Evolutionary conservation across 1,140 invertebrate species (phyloP).

Genomic region (Bombyx mori): ASM3026992v2 NC_085107.1:13076501-13077000

Average conservation of each 20-base stretch:
- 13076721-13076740: neutral
- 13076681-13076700: too few relatives aligned
- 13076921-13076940: too few relatives aligned
- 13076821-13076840: neutral
- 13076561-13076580: too few relatives aligned
- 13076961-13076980: neutral
- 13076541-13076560: too few relatives aligned
- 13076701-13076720: neutral
- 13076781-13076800: neutral
- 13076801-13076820: neutral
- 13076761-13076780: conserved; percentile 2
- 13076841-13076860: neutral
- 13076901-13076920: neutral
- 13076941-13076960: neutral
- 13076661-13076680: too few relatives aligned
- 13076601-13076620: neutral
- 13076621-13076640: too few relatives aligned
- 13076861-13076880: too few relatives aligned
- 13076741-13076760: neutral
- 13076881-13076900: neutral
- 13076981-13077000: neutral
- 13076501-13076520: too few relatives aligned
- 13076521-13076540: too few relatives aligned
- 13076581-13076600: neutral
- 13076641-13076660: too few relatives aligned